A percentile compares a stretch with the other conserved stretches of the same genome.
Conservation (phyloP, 35 echinoderm and acorn worm genomes). For the Diadema setosum region DNA sequence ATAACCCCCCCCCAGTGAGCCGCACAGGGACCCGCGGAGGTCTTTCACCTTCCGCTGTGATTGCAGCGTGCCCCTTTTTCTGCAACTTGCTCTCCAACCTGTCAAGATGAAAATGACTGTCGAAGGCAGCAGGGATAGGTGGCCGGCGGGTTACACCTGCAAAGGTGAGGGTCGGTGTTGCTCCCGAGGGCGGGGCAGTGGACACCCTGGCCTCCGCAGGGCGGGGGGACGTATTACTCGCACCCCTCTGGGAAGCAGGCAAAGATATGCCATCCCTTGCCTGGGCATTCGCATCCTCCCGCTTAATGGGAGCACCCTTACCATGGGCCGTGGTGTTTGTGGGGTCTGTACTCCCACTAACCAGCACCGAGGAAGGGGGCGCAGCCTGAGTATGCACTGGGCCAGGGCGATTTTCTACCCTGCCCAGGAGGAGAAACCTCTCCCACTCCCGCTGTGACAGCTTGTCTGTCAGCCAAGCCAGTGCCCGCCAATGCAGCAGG, state of each 20-base stretch:
- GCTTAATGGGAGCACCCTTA: background rate
- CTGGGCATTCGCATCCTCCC: too few species aligned
- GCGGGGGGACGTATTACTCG: background rate
- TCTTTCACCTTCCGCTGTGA: background rate
- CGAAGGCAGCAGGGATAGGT: background rate
- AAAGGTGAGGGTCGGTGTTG: background rate
- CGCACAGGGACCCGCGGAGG: background rate
- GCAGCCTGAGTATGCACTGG: background rate
- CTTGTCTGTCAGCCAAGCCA: background rate
- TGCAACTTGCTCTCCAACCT: background rate
- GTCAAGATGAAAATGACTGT: conserved; percentile 23
- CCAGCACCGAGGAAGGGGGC: background rate
- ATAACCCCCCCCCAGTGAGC: background rate
- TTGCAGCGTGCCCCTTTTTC: background rate
- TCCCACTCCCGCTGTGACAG: background rate
- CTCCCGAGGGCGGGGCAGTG: background rate
- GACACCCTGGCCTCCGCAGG: background rate
- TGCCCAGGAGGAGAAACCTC: background rate
- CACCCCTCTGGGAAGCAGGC: background rate
- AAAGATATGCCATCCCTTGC: too few species aligned
- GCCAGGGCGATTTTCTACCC: background rate
- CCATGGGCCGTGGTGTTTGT: background rate
- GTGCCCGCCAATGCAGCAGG: background rate
- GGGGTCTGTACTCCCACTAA: background rate
- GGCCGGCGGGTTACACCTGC: background rate